These are phyloP conservation scores for Probaryconus sp. DNA, from an alignment of 1,140 invertebrate species.

Conservation along the genomic window DNA sequence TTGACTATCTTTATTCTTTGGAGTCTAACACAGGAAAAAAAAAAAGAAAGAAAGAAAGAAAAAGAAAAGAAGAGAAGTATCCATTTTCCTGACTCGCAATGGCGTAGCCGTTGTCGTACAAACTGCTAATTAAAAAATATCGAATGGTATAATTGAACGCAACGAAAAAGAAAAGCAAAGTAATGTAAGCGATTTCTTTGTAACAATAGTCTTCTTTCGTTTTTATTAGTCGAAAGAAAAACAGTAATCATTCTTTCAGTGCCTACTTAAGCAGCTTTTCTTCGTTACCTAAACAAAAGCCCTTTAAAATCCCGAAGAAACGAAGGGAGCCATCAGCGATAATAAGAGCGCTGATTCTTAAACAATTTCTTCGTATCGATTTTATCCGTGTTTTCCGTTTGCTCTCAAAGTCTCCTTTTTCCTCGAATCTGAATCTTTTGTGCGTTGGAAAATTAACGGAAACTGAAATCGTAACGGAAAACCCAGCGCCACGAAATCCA, in stretches of 20 bases:
- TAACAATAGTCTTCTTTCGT: slow-evolving; percentile 9
- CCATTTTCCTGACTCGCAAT: no score
- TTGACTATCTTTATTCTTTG: no score
- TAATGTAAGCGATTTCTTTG: slow-evolving; percentile 8
- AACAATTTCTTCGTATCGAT: slow-evolving; percentile 31
- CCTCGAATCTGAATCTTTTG: neutral
- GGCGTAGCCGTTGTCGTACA: no score
- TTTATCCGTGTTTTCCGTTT: slow-evolving; percentile 40
- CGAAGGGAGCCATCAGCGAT: slow-evolving; percentile 18
- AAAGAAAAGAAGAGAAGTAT: no score
- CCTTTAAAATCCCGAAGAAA: slow-evolving; percentile 22
- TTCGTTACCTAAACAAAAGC: slow-evolving; percentile 46
- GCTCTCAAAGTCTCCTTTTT: neutral
- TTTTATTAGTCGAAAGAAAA: slow-evolving; percentile 33
- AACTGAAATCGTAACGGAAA: no score
- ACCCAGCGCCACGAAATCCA: no score
- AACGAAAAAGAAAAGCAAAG: slow-evolving; percentile 1
- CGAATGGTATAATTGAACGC: no score
- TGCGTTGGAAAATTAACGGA: slow-evolving; percentile 20
- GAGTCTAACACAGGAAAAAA: neutral
- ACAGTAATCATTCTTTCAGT: slow-evolving; percentile 40
- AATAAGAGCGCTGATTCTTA: slow-evolving; percentile 36
- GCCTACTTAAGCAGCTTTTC: slow-evolving; percentile 49
- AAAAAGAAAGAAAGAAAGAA: no score
- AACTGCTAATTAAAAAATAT: no score